Evolutionary conservation across 2,797 vertebrate species (phyloP), one percentile per base, ranked within the genome.

Genomic region (Neostethus bicornis): DNA sequence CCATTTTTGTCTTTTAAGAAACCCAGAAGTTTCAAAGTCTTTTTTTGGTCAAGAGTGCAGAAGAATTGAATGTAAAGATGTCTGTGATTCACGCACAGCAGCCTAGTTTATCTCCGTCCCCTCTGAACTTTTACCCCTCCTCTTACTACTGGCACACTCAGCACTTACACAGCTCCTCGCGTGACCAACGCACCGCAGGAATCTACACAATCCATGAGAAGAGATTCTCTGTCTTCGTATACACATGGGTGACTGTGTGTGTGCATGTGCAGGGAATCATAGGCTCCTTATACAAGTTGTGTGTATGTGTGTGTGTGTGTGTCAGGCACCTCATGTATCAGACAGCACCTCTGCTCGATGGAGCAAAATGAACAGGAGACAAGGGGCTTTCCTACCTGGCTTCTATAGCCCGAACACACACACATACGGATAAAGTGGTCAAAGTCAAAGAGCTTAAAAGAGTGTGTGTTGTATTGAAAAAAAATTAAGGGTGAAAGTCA

Each of bases 291-390:
- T 52, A 53, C 31, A 41, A 51, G 47, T 34, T 76, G 42, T 57
- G 63, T 64, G 49, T 35, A 55, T 62, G n/a, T n/a, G n/a, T n/a
- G n/a, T 76, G 42, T 57, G 63, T 64, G 49, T 35, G 55, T 62
- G 70, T 73, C 70, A 79, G 49, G 53, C 76, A 79, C 81, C 70
- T 81, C 75, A 78, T 88, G 80, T 77, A 75, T 86, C 78, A 84
- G 66, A 71, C 70, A 69, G 61, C 81, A 88, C 79, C 82, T 83
- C 55, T 74, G 80, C 61, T 77, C 61, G 69, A 58, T 53, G 29
- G 26, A 69, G 65, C 59, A 63, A 84, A 84, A 77, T 83, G 55
- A 81, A 73, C 54, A 69, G 45, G 56, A 80, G 50, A 80, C 58
- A 61, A 61, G 70, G 65, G 66, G 51, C 52, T 72, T 81, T 71